A percentile compares a stretch with the other conserved stretches of the same genome.
phyloP scores from a whole-genome alignment of 53 echinoderm and acorn worm species.

The Holothuria scabra region DNA sequence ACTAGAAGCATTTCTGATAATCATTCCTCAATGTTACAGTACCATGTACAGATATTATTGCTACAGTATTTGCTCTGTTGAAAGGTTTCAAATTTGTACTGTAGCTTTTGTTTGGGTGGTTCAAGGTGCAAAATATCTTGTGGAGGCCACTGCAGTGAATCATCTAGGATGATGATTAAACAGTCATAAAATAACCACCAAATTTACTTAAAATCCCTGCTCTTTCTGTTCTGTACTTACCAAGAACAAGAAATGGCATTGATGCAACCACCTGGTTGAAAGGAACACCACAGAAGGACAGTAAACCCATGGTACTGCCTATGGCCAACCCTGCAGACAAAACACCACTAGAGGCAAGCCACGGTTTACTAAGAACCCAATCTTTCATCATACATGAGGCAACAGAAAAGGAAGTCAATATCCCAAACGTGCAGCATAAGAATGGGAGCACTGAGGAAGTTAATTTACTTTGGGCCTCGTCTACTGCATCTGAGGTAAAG shows the following conservation, averaged over 20 bases:
- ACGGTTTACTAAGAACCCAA: slow-evolving; percentile 93
- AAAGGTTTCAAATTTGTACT: too few species aligned
- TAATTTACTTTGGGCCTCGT: slow-evolving; percentile 69
- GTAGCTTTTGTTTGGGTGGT: too few species aligned
- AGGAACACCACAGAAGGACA: slow-evolving; percentile 70
- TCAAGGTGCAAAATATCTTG: too few species aligned
- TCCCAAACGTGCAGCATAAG: slow-evolving; percentile 66
- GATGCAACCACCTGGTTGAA: slow-evolving; percentile 90
- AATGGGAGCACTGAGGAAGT: slow-evolving; percentile 75
- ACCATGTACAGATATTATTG: too few species aligned
- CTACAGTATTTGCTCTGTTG: too few species aligned
- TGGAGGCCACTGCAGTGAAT: too few species aligned
- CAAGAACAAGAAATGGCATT: slow-evolving; percentile 91
- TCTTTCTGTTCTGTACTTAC: slow-evolving; percentile 60
- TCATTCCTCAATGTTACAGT: too few species aligned
- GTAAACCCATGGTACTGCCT: slow-evolving; percentile 73
- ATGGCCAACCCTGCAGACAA: slow-evolving; percentile 79
- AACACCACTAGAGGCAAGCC: slow-evolving; percentile 70
- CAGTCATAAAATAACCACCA: too few species aligned
- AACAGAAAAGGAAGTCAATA: slow-evolving; percentile 75
- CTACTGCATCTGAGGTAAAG: slow-evolving; percentile 79
- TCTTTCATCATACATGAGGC: slow-evolving; percentile 83
- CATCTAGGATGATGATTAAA: too few species aligned
- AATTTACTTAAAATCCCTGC: background rate
- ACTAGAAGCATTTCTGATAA: too few species aligned